Conservation (phyloP, 1,140 invertebrate species). For the Gonioctena quinquepunctata region DNA sequence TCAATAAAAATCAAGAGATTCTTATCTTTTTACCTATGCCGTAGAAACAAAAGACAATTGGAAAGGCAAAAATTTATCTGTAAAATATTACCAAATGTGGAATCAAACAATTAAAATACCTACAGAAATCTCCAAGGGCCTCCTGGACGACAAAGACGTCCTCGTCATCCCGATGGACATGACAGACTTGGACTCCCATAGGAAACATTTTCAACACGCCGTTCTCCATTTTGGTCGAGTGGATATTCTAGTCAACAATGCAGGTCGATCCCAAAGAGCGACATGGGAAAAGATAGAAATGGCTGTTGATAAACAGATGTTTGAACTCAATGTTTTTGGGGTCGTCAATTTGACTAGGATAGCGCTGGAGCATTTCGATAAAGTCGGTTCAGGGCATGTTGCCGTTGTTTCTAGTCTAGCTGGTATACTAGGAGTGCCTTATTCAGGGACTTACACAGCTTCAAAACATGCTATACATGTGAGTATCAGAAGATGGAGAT, state of each 20-base stretch:
- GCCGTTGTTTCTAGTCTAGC: constrained; percentile 76
- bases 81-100: no score
- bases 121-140: constrained; percentile 56
- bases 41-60: no score
- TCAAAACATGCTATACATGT: constrained; percentile 84
- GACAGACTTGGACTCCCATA: constrained; percentile 64
- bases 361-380: constrained; percentile 69
- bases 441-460: constrained; percentile 77
- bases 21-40: no score
- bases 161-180: constrained; percentile 76
- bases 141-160: constrained; percentile 65
- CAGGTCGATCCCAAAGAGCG: constrained; percentile 79
- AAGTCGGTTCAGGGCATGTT: constrained; percentile 66
- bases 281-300: constrained; percentile 76
- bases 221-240: constrained; percentile 74
- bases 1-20: no score
- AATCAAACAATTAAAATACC: no score
- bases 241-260: constrained; percentile 82
- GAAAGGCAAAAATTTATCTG: no score
- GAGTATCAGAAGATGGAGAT: constrained; percentile 36
- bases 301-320: constrained; percentile 75
- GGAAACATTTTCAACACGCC: constrained; percentile 66
- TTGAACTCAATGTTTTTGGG: constrained; percentile 83
- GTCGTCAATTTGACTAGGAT: constrained; percentile 71
- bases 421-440: constrained; percentile 71